Evolutionary conservation across 2,797 vertebrate species (phyloP).

Genomic region (Phylloscopus collybita): DNA sequence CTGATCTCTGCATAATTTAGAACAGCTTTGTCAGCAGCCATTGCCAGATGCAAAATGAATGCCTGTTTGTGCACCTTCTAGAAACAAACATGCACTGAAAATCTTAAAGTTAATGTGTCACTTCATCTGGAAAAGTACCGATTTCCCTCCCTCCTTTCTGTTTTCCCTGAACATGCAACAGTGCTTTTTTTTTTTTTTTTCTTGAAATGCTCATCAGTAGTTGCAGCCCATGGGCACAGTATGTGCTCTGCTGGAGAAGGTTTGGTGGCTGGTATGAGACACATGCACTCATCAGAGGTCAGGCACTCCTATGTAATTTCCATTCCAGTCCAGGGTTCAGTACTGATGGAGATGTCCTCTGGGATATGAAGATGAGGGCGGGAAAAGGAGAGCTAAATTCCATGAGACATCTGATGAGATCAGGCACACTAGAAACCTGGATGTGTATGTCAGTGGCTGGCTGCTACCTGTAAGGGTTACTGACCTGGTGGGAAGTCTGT

Average conservation of each 20-base stretch:
- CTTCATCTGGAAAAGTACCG: neutral
- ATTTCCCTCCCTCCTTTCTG: neutral
- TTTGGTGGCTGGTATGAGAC: neutral
- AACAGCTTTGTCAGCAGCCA: neutral
- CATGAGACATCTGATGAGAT: neutral
- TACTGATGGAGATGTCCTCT: neutral
- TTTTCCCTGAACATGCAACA: neutral
- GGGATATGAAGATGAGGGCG: neutral
- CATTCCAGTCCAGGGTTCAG: neutral
- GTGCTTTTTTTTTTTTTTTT: neutral
- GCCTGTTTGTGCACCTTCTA: neutral
- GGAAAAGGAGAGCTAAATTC: neutral
- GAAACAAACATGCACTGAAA: neutral
- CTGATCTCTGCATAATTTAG: neutral
- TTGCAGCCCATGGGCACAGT: neutral
- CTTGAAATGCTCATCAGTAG: neutral
- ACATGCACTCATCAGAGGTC: neutral
- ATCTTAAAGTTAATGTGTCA: neutral
- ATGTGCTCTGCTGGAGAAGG: neutral
- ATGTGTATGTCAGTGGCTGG: neutral
- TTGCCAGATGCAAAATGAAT: neutral
- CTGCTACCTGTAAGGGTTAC: neutral
- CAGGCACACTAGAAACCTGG: neutral
- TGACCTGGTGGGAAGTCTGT: neutral
- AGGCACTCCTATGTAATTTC: neutral